A percentile compares a stretch with the other conserved stretches of the same genome.
phyloP scores from a whole-genome alignment of 2,797 vertebrate species.

The Zenarchopterus dispar region DNA sequence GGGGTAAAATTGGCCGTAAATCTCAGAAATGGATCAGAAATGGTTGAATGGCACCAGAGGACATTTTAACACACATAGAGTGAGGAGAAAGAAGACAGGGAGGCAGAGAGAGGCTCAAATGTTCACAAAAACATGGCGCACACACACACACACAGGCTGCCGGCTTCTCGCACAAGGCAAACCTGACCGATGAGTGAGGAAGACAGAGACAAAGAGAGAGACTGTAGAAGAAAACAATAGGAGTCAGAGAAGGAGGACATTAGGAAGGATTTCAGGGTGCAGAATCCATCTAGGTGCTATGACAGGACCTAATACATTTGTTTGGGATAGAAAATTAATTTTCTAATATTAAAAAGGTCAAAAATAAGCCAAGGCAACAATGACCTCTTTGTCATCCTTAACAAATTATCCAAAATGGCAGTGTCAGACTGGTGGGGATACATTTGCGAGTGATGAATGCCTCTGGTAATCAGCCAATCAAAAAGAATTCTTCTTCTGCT shows the following conservation, averaged over 20 bases:
- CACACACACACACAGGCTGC: conserved; percentile 14
- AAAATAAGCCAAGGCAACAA: conserved; percentile 88
- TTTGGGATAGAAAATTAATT: conserved; percentile 96
- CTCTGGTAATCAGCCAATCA: conserved; percentile 92
- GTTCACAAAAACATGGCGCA: conserved; percentile 12
- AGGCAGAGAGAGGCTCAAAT: conserved; percentile 34
- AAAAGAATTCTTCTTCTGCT: conserved; percentile 86
- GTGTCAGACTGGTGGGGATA: conserved; percentile 91
- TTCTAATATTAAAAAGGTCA: conserved; percentile 98
- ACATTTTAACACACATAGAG: conserved; percentile 63
- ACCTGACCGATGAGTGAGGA: conserved; percentile 44
- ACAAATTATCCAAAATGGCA: conserved; percentile 94
- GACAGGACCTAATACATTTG: conserved; percentile 95
- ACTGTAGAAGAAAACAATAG: conserved; percentile 20
- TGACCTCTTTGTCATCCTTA: conserved; percentile 93
- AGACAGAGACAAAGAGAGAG: conserved; percentile 26
- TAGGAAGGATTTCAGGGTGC: conserved; percentile 84
- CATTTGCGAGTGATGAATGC: conserved; percentile 88
- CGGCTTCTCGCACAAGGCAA: conserved; percentile 23
- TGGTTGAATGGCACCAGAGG: conserved; percentile 76
- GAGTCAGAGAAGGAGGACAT: conserved; percentile 58
- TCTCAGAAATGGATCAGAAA: conserved; percentile 78
- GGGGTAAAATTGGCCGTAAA: conserved; percentile 79
- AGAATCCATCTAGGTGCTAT: conserved; percentile 87
- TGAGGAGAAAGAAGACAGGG: conserved; percentile 29